Evolutionary conservation across 2,888 invertebrate genomes (phyloP), one percentile per base, ranked within the genome.

Genomic region (Erynnis tages): DNA sequence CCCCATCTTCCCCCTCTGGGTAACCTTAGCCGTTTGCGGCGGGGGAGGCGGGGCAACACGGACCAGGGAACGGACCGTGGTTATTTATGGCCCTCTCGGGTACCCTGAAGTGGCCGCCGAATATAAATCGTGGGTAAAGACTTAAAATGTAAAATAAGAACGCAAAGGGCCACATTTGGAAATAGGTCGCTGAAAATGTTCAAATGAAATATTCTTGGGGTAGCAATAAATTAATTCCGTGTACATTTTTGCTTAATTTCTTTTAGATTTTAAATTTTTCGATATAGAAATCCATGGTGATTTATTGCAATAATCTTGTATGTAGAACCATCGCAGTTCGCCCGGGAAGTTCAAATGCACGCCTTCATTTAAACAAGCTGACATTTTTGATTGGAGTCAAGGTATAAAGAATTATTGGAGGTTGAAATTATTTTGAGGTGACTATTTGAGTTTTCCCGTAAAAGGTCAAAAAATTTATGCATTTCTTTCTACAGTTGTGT

Each of bases 41-140:
- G 61, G 59, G 62, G 63, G 65, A 58, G 62, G 62, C 56, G 57
- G 44, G 61, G 59, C 66, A 74, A 74, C 73, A 70, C 69, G 67
- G 69, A 25, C 32, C 46, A 37, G 67, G 71, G 75, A 62, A 60
- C 73, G 73, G 78, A 82, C 81, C 82, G 76, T 63, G 67, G 84
- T 88, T 84, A 89, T 87, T 87, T 89, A 89, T 86, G 84, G 79
- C 72, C 70, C 88, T 85, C 89, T 87, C 82, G 87, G 81, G 89
- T 67, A 78, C 78, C 73, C 73, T 82, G 82, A 82, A 87, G 89
- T 85, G 78, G 76, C 77, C 79, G 74, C 76, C 72, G 86, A 86
- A 87, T 86, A 87, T 87, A 87, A 88, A 88, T 88, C 85, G 80
- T 77, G 75, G 71, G 74, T 67, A 79, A 50, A 50, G 82, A 85